These are phyloP conservation scores for Lasioglossum oenotherae DNA, from an alignment of 2,888 invertebrate genomes.

Conservation along the genomic window DNA sequence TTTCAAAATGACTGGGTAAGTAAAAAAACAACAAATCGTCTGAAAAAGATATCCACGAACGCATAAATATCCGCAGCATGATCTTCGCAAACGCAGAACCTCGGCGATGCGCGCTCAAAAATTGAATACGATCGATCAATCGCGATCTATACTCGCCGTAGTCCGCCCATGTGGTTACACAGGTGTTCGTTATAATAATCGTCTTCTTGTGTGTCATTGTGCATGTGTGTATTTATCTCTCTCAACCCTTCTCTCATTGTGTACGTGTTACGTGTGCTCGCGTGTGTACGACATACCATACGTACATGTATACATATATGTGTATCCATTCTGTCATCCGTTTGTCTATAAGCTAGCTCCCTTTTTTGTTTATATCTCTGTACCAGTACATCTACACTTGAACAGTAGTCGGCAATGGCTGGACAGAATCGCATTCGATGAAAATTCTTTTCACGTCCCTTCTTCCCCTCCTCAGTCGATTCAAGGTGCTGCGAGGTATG, in stretches of 20 bases:
- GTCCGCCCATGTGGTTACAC: conserved; percentile 62
- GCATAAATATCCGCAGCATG: conserved; percentile 4
- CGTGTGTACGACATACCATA: conserved; percentile 45
- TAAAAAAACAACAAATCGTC: background rate
- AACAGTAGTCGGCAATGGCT: conserved; percentile 82
- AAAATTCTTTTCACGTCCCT: conserved; percentile 47
- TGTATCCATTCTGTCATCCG: conserved; percentile 32
- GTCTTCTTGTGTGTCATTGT: conserved; percentile 19
- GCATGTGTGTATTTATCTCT: conserved; percentile 42
- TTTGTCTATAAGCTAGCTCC: conserved; percentile 56
- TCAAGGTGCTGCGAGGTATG: conserved; percentile 2
- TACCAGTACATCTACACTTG: conserved; percentile 73
- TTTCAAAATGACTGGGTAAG: background rate
- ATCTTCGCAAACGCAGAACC: conserved; percentile 41
- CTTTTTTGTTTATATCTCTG: conserved; percentile 60
- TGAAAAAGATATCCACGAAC: background rate
- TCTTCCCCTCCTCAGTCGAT: background rate
- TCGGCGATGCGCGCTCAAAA: background rate
- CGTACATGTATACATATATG: conserved; percentile 55
- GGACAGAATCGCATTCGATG: conserved; percentile 76
- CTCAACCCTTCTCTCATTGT: conserved; percentile 11
- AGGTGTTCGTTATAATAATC: conserved; percentile 46
- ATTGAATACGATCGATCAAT: conserved; percentile 30
- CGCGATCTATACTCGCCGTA: conserved; percentile 57
- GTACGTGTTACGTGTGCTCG: conserved; percentile 36